These are phyloP conservation scores for Drosophila vallismaia DNA, from an alignment of 2,888 invertebrate genomes.

Conservation along the genomic window DNA sequence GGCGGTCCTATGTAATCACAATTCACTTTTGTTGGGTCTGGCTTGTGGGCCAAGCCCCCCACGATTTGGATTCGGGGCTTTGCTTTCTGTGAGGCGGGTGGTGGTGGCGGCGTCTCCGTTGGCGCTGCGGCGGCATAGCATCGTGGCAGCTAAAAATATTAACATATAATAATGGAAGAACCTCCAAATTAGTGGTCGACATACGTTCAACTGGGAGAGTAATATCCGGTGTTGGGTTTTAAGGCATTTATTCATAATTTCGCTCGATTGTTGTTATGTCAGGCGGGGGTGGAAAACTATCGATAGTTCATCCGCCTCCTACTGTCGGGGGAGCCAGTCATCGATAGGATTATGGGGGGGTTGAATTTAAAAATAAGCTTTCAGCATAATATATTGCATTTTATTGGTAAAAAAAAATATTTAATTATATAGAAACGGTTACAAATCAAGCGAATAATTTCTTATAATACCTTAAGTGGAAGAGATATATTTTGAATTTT, in stretches of 20 bases:
- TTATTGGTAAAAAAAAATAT: neutral
- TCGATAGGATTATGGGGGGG: neutral
- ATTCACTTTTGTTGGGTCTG: conserved; percentile 71
- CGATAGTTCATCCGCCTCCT: conserved; percentile 3
- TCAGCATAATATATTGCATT: too few relatives aligned
- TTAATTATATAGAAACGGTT: too few relatives aligned
- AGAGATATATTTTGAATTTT: too few relatives aligned
- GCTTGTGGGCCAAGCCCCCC: conserved; percentile 68
- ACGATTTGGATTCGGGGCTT: neutral
- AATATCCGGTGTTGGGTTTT: conserved; percentile 17
- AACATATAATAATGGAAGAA: neutral
- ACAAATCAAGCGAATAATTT: too few relatives aligned
- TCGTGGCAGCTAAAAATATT: conserved; percentile 10
- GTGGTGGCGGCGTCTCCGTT: neutral
- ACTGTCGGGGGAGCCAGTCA: neutral
- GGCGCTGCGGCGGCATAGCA: conserved; percentile 18
- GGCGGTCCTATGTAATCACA: conserved; percentile 86
- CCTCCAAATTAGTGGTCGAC: conserved; percentile 2
- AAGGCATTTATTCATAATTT: conserved; percentile 28
- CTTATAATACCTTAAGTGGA: too few relatives aligned
- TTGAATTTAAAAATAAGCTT: too few relatives aligned
- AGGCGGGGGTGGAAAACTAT: conserved; percentile 11
- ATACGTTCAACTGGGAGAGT: conserved; percentile 16
- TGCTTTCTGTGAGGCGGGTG: neutral
- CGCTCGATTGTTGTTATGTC: conserved; percentile 28